Base-by-base conservation (phyloP, 2,797 vertebrate genomes). In the Intellagama lesueurii region DNA sequence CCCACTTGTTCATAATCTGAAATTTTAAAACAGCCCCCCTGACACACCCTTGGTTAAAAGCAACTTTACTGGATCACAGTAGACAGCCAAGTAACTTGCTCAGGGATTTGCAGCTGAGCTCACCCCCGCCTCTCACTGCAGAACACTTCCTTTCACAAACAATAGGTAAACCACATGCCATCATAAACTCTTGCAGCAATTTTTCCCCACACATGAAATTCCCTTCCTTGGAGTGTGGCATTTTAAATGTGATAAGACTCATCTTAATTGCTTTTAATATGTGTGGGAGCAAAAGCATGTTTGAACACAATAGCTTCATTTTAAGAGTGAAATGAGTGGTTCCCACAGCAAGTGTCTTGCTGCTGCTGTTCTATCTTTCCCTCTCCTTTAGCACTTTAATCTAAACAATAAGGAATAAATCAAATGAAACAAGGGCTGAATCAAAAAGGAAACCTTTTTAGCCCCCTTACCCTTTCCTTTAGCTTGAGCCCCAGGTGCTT, bases 71-170 rank as follows among this genome's bases (percentile, higher is more conserved):
- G 8, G 4, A 6, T 86, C n/a, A 79, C 83, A 86, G 24, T 87
- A 70, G 77, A 28, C 44, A n/a, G 79, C 56, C 52, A 49, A 32
- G 81, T 80, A 91, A 84, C 7, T 80, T 75, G 84, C 14, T 68
- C 24, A 85, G 80, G 64, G 8, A 56, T 1, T 9, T 83, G 70
- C 85, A 81, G 75, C 0, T 0, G 4, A 47, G 1, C 87, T 90
- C 66, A 77, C 44, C 32, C 30, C 5, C 44, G 5, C 17, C 16
- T 14, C 16, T 22, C 60, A 17, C 60, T 0, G 0, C 77, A 86
- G 70, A 90, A 52, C 47, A 22, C 90, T 93, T 89, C 60, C 83
- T 87, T 35, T 87, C 90, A 28, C 28, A 69, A 81, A n/a, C 12
- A n/a, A 26, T 49, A 11, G 16, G 14, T 69, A 79, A 64, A 5